Evolutionary conservation across 2,113 vertebrate genomes (phyloP).

Genomic region (Hoplias malabaricus): DNA sequence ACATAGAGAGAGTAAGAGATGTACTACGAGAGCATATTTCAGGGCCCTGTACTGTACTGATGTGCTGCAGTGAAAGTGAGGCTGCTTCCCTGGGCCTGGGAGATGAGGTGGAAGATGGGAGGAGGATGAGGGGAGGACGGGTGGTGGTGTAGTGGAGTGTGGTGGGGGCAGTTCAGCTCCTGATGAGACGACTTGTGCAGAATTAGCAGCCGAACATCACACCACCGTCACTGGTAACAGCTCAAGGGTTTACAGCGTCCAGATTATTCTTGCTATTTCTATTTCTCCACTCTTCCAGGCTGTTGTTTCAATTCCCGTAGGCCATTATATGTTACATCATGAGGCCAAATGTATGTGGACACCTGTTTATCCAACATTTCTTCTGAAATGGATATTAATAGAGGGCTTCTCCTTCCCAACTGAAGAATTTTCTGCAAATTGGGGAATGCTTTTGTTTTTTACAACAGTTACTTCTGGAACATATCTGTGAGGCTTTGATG

Average conservation of each 20-base stretch:
- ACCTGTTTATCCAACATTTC: too few species aligned
- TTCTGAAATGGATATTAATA: too few species aligned
- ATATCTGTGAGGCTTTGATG: too few species aligned
- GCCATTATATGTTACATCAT: too few species aligned
- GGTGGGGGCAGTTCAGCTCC: neutral
- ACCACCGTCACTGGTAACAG: neutral
- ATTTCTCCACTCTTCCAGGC: too few species aligned
- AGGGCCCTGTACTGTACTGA: neutral
- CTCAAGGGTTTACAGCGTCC: neutral
- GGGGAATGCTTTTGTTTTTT: too few species aligned
- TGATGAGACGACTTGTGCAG: neutral
- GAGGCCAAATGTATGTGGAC: too few species aligned
- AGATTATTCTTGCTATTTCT: neutral
- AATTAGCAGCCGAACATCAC: constrained; percentile 6
- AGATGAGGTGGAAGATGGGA: neutral
- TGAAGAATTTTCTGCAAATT: too few species aligned
- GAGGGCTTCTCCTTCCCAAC: too few species aligned
- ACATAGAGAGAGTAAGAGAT: neutral
- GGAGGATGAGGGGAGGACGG: neutral
- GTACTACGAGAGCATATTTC: neutral
- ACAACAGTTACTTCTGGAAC: too few species aligned
- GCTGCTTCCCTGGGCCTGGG: neutral
- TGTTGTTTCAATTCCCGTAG: too few species aligned
- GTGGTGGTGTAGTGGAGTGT: too few species aligned
- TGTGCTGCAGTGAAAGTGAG: neutral